phyloP scores from a whole-genome alignment of 2,797 vertebrate genomes.

The Gorsachius magnificus region DNA sequence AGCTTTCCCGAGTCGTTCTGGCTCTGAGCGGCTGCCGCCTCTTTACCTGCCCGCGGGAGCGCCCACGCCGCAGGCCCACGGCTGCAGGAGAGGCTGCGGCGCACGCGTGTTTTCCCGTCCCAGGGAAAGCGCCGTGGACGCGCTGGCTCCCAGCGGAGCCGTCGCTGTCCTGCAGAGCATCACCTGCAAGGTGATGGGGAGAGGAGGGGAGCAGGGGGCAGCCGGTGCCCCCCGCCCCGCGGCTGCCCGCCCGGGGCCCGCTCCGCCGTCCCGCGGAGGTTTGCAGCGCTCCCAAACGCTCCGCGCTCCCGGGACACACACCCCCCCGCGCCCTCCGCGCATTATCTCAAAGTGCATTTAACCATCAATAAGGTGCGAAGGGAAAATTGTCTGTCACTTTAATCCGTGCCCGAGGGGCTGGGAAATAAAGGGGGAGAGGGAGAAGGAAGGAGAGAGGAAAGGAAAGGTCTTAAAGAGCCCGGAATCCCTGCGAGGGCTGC shows the following conservation, averaged over 20 bases:
- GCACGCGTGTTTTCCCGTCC: background rate
- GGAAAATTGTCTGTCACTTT: constrained; percentile 81
- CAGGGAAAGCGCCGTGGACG: background rate
- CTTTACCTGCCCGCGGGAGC: constrained; percentile 16
- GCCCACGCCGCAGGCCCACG: background rate
- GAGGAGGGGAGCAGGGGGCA: background rate
- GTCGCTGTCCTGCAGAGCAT: background rate
- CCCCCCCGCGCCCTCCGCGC: background rate
- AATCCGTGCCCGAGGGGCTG: constrained; percentile 82
- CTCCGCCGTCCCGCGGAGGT: background rate
- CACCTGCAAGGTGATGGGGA: background rate
- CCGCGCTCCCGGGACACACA: background rate
- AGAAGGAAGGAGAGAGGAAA: constrained; percentile 50
- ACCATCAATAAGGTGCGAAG: constrained; percentile 80
- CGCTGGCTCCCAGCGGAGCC: background rate
- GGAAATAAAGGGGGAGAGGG: constrained; percentile 73
- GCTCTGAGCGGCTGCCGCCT: background rate
- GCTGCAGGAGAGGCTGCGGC: background rate
- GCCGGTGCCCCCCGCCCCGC: background rate
- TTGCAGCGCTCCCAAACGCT: background rate
- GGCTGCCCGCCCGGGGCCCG: background rate
- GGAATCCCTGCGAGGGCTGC: constrained; percentile 76
- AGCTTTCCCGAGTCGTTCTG: background rate
- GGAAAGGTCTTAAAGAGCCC: constrained; percentile 75
- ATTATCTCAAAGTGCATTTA: constrained; percentile 68